Evolutionary conservation across 2,113 vertebrate species (phyloP), one percentile per base, ranked within the genome.

Genomic region (Pteropus alecto): DNA sequence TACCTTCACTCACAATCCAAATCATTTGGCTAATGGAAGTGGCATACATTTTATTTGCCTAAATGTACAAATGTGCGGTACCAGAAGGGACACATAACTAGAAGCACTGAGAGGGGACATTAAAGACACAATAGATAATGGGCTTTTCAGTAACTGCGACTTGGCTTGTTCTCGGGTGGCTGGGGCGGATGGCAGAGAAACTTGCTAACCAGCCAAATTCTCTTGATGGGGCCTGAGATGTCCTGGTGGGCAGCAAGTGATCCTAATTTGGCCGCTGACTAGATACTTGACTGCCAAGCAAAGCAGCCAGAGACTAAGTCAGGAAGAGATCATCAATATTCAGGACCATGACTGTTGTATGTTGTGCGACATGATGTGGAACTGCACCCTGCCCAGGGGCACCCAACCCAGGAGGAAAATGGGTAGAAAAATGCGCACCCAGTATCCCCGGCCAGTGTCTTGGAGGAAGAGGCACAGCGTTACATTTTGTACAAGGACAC

Each of bases 211-310:
- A 41, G 94, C 91, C 95, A 96, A 5, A 85, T 2, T 65, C 24
- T 92, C 76, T 77, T 79, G 60, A 77, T 96, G 56, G 93, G 58
- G 61, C 8, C 3, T 58, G 88, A 74, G 48, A 91, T 90, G 77
- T 90, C 94, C 87, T 6, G 7, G 76, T 85, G 73, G 81, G 94
- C 56, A 96, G 77, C 7, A 71, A 96, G 81, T 58, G 60, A 95
- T 87, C 28, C 67, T 94, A 41, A 93, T 84, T 97, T 97, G 97
- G 85, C 94, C 95, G 94, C 89, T 94, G 88, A 77, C 43, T 60
- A 79, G 61, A 87, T 22, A 73, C 73, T 95, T 83, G 76, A 85
- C 88, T 96, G 91, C 94, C 93, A 97, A 88, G 65, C 19, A n/a
- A 87, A 97, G 71, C 24, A 73, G 71, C 56, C 87, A 88, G 79